Evolutionary conservation across 1,140 invertebrate genomes (phyloP), one percentile per base, ranked within the genome.

Genomic region (Notospermus geniculatus): DNA sequence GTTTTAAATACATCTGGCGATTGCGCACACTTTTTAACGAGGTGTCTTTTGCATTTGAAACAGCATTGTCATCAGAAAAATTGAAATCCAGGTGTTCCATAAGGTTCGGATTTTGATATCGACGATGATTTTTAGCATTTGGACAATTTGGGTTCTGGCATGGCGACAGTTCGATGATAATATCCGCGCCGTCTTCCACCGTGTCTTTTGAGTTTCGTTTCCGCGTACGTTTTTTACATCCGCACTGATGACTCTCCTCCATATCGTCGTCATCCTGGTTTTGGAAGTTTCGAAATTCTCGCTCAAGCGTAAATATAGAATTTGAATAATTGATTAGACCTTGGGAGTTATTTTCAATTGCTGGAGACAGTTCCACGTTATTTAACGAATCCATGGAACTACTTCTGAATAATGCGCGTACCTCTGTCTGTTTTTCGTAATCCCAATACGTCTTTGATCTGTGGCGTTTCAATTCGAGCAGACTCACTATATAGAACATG

Each of bases 1-100:
- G 46, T 50, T 27, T 50, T 19, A 50, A n/a, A 50, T 50, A 50
- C 4, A 50, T 50, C 46, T 50, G 46, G n/a, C 46, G 46, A 50
- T 50, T 5, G 25, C 46, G 46, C 5, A 50, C 25, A 23, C 19
- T 23, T 50, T 50, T 50, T 27, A 27, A 27, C 19, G 46, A n/a
- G 5, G n/a, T 9, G 4, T 50, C 46, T n/a, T 50, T 27, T 5
- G 19, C n/a, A n/a, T 19, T 19, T 5, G 46, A n/a, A 19, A n/a
- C 46, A 50, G 19, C 4, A 50, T 50, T 27, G 5, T 23, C 25
- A 27, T 50, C 46, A 5, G 46, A 50, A 9, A 50, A 27, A 23
- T 27, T 27, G 46, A 50, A 23, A 27, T 50, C n/a, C 4, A 27
- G n/a, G n/a, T 19, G 25, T 50, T 50, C 19, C 25, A 27, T 50